These are phyloP conservation scores for Ceratoteleas bidentatus DNA, from an alignment of 1,140 invertebrate species.

Conservation along the genomic window DNA sequence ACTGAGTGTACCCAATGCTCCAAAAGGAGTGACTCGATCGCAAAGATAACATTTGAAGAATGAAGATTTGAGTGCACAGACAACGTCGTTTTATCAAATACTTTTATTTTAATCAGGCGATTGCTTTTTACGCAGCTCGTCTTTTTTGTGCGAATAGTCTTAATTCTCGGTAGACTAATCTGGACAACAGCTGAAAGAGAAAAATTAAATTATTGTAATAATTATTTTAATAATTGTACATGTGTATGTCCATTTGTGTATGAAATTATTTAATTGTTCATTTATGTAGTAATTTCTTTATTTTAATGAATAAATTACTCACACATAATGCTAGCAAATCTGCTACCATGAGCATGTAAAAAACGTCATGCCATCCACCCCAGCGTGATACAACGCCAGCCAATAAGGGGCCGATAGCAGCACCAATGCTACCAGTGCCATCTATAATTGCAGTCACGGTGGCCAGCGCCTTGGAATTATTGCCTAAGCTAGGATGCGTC, in stretches of 20 bases:
- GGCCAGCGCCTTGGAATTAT: slow-evolving; percentile 94
- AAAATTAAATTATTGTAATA: slow-evolving; percentile 10
- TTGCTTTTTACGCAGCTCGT: slow-evolving; percentile 60
- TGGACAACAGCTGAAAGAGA: slow-evolving; percentile 72
- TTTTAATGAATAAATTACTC: slow-evolving; percentile 42
- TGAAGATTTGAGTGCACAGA: not conserved
- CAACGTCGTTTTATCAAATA: not conserved
- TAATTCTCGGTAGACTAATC: slow-evolving; percentile 76
- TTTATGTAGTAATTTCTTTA: no score
- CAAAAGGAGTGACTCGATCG: not conserved
- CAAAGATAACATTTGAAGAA: not conserved
- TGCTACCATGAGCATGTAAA: slow-evolving; percentile 94
- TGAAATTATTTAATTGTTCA: no score
- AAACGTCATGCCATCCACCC: slow-evolving; percentile 92
- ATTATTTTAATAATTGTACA: no score
- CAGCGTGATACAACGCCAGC: slow-evolving; percentile 89
- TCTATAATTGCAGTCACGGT: slow-evolving; percentile 98
- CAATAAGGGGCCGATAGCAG: slow-evolving; percentile 93
- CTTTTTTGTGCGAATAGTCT: slow-evolving; percentile 71
- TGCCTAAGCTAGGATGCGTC: slow-evolving; percentile 91
- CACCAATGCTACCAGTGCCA: slow-evolving; percentile 96
- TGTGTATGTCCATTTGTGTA: no score
- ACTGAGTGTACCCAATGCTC: no score
- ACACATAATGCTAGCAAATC: slow-evolving; percentile 90
- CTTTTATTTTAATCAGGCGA: not conserved